These are phyloP conservation scores for Elysia chlorotica DNA, from an alignment of 1,140 invertebrate genomes.

Conservation along the genomic window DNA sequence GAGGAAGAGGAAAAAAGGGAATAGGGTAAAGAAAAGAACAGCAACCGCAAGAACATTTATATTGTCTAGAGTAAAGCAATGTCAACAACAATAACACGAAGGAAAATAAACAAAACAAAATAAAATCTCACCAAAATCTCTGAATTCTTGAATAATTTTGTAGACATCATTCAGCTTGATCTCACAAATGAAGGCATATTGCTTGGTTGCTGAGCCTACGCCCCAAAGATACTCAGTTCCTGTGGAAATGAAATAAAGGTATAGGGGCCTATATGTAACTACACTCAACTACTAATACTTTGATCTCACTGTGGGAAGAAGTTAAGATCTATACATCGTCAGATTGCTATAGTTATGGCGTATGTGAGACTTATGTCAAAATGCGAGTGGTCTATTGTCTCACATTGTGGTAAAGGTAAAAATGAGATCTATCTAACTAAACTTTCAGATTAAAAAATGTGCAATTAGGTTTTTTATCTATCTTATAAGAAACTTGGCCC, in stretches of 20 bases:
- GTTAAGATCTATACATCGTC: background rate
- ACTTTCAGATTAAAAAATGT: no score
- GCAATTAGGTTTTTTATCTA: no score
- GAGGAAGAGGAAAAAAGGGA: no score
- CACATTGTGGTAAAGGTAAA: background rate
- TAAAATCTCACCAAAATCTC: conserved; percentile 17
- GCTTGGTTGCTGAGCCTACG: background rate
- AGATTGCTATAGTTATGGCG: background rate
- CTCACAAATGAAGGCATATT: conserved; percentile 17
- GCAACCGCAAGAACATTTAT: no score
- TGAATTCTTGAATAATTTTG: conserved; percentile 1
- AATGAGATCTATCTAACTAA: no score
- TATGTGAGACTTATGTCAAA: background rate
- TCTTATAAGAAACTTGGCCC: no score
- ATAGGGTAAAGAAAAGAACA: no score
- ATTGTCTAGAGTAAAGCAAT: no score
- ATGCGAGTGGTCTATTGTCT: background rate
- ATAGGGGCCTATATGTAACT: background rate
- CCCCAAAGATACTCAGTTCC: conserved; percentile 15
- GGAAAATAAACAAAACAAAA: no score
- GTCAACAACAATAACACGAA: no score
- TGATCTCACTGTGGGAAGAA: background rate
- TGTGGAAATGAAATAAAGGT: background rate
- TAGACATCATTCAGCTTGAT: conserved; percentile 17
- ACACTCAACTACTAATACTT: background rate